These are phyloP conservation scores for Oryctes rhinoceros DNA, from an alignment of 1,140 invertebrate species.

Conservation along the genomic window DNA sequence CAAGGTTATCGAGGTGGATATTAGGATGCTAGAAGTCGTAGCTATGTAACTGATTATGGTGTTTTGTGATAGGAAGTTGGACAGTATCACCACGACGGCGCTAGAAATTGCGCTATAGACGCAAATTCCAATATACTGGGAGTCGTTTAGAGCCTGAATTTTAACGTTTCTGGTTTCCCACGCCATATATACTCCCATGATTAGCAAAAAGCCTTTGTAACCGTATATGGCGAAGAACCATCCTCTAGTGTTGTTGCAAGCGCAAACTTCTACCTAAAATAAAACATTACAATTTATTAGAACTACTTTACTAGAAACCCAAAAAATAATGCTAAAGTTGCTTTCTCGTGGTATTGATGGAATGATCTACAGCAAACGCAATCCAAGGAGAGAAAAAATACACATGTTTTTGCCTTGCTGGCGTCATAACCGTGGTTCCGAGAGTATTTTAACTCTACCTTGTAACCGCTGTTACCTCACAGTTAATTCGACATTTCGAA, in stretches of 20 bases:
- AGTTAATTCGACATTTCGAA: too few relatives aligned
- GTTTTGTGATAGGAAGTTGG: slow-evolving; percentile 84
- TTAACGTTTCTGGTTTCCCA: slow-evolving; percentile 98
- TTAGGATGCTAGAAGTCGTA: slow-evolving; percentile 82
- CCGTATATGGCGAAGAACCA: slow-evolving; percentile 89
- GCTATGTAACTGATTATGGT: slow-evolving; percentile 85
- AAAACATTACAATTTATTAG: slow-evolving; percentile 35
- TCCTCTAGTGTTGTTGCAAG: slow-evolving; percentile 83
- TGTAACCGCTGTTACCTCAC: too few relatives aligned
- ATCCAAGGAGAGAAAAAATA: too few relatives aligned
- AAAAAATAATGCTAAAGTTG: too few relatives aligned
- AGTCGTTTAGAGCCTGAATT: slow-evolving; percentile 97
- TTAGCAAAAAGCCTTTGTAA: slow-evolving; percentile 87
- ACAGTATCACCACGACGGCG: slow-evolving; percentile 83
- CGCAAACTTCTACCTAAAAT: slow-evolving; percentile 82
- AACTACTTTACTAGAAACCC: too few relatives aligned
- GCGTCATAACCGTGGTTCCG: too few relatives aligned
- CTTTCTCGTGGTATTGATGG: too few relatives aligned
- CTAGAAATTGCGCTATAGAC: slow-evolving; percentile 93
- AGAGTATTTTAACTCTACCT: too few relatives aligned
- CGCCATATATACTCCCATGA: slow-evolving; percentile 94
- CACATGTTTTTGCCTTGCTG: too few relatives aligned
- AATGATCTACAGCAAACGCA: too few relatives aligned
- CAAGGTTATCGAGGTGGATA: slow-evolving; percentile 86
- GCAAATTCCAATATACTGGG: slow-evolving; percentile 93